phyloP scores from a whole-genome alignment of 2,797 vertebrate species.

The Mycteria americana region DNA sequence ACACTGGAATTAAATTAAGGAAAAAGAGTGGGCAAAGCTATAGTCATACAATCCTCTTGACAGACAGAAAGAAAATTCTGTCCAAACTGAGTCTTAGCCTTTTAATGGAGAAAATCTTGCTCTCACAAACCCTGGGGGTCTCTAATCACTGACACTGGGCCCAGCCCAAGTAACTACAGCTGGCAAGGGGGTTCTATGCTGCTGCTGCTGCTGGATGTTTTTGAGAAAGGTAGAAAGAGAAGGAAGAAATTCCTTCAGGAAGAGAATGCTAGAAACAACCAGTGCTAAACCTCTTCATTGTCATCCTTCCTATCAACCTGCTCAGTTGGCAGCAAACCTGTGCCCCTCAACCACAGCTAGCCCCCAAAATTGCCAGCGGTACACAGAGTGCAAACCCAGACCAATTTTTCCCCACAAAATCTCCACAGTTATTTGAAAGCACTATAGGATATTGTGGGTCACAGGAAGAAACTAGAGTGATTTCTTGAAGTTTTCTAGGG shows the following conservation, averaged over 20 bases:
- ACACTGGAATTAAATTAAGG: background rate
- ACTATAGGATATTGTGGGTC: accelerated
- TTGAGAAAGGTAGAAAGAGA: background rate
- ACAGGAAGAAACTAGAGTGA: background rate
- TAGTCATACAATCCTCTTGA: accelerated
- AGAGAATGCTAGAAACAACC: accelerated
- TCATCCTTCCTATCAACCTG: background rate
- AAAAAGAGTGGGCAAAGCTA: background rate
- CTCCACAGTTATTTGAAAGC: background rate
- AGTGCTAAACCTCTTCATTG: background rate
- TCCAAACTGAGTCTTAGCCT: too few relatives aligned
- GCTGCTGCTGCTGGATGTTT: background rate
- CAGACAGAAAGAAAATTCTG: background rate
- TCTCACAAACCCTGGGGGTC: too few relatives aligned
- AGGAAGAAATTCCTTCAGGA: background rate
- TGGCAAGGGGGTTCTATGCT: background rate
- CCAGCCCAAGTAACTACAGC: background rate
- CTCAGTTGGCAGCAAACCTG: background rate
- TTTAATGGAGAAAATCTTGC: background rate
- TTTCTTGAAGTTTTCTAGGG: background rate
- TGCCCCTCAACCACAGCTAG: background rate
- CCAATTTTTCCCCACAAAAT: background rate
- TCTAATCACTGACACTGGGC: background rate
- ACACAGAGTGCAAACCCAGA: background rate
- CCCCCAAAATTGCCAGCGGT: accelerated